Percentiles rank a stretch among this genome's conserved stretches.
Evolutionary conservation across 2,888 invertebrate species (phyloP).

Genomic region (Drosophila anomalata): DNA sequence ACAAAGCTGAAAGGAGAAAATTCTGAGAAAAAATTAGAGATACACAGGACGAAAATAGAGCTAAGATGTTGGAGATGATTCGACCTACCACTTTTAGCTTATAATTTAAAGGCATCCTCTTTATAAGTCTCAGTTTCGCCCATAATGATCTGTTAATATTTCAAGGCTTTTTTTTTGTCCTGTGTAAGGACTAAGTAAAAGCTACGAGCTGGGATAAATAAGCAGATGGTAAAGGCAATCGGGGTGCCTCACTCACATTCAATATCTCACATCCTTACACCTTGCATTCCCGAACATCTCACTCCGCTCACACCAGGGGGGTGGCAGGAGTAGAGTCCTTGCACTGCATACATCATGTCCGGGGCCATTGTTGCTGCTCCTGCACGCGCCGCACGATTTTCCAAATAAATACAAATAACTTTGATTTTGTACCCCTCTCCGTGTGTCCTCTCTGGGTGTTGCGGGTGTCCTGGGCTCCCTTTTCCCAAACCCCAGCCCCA

Average conservation of each 20-base stretch:
- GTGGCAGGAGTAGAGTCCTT: constrained; percentile 8
- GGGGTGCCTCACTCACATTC: constrained; percentile 45
- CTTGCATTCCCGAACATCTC: constrained; percentile 27
- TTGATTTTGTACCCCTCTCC: constrained; percentile 66
- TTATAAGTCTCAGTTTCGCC: no score
- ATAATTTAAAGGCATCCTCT: no score
- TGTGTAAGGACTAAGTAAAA: constrained; percentile 2
- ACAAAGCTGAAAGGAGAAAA: constrained; percentile 30
- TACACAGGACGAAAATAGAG: constrained; percentile 17
- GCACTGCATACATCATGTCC: constrained; percentile 48
- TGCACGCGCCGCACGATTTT: constrained; percentile 76
- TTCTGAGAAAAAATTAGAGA: constrained; percentile 26
- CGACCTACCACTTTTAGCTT: no score
- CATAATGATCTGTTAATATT: neutral
- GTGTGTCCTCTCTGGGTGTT: constrained; percentile 16
- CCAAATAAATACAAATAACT: constrained; percentile 79
- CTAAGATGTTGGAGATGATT: no score
- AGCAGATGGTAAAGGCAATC: constrained; percentile 69
- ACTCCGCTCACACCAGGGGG: constrained; percentile 3
- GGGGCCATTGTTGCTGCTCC: constrained; percentile 50
- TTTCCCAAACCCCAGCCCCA: constrained; percentile 26
- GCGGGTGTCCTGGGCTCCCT: neutral
- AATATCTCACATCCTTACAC: constrained; percentile 4
- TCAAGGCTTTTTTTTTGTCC: neutral
- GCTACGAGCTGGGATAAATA: constrained; percentile 53